phyloP scores from a whole-genome alignment of 2,888 invertebrate species.

The Xestoiulus laeticollis region DNA sequence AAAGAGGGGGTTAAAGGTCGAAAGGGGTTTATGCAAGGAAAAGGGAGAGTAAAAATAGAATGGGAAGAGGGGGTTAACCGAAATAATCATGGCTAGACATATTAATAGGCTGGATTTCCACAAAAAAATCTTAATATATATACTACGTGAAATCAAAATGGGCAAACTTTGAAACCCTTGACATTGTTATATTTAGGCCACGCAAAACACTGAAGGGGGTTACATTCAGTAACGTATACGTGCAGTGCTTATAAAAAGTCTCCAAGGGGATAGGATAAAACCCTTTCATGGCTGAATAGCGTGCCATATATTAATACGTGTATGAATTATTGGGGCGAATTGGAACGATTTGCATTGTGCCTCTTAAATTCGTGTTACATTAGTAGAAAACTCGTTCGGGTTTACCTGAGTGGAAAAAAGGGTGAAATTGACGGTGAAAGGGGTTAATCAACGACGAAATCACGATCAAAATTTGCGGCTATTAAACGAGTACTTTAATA shows the following conservation, averaged over 20 bases:
- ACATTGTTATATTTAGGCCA: not conserved
- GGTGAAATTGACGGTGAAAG: constrained; percentile 43
- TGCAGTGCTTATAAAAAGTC: not conserved
- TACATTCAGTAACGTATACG: not conserved
- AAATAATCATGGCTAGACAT: constrained; percentile 3
- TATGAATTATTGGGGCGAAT: constrained; percentile 3
- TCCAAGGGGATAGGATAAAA: constrained; percentile 11
- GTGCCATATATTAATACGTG: constrained; percentile 15
- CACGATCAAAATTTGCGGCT: not conserved
- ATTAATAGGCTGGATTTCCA: not conserved
- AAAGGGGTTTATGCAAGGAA: not conserved
- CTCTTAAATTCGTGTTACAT: not conserved
- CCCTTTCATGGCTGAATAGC: constrained; percentile 12
- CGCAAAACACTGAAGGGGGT: not conserved
- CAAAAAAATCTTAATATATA: constrained; percentile 4
- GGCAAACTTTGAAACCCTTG: not conserved
- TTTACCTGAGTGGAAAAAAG: constrained; percentile 42
- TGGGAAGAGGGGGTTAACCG: constrained; percentile 11
- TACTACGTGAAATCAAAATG: constrained; percentile 26
- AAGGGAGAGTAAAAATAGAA: constrained; percentile 2
- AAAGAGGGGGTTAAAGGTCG: constrained; percentile 26
- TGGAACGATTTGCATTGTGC: constrained; percentile 4
- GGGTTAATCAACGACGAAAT: constrained; percentile 44
- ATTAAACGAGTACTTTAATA: not conserved
- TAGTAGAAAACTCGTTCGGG: constrained; percentile 1